Evolutionary conservation across 1,140 invertebrate genomes (phyloP).

Genomic region (Physella acuta): DNA sequence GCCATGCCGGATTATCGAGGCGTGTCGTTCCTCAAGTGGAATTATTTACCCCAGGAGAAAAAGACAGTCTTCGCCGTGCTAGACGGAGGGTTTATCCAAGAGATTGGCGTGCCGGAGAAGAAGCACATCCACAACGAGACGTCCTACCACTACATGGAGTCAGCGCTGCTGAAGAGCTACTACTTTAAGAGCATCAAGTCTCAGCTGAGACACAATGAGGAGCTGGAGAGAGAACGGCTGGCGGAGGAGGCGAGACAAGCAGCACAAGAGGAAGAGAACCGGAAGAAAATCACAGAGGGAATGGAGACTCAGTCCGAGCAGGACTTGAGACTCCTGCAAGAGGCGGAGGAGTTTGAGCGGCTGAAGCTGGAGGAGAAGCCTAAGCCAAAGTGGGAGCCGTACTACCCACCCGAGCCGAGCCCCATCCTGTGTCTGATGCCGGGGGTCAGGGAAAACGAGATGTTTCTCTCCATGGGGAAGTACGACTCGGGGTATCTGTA

Average conservation of each 20-base stretch:
- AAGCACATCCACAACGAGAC: conserved; percentile 10
- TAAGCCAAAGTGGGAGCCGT: conserved; percentile 19
- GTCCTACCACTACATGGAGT: neutral
- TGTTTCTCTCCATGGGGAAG: conserved; percentile 22
- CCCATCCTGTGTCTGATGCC: conserved; percentile 18
- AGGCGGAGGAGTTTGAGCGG: conserved; percentile 15
- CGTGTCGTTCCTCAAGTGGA: neutral
- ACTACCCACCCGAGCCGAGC: conserved; percentile 16
- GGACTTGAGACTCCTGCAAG: conserved; percentile 19
- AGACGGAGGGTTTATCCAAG: conserved; percentile 3
- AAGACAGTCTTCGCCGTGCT: conserved; percentile 9
- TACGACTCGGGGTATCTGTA: conserved; percentile 31
- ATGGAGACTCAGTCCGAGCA: conserved; percentile 25
- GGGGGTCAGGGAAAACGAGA: neutral
- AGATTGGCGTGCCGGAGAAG: conserved; percentile 5
- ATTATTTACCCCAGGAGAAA: neutral
- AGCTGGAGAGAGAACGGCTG: conserved; percentile 8
- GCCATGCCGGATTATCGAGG: conserved; percentile 6
- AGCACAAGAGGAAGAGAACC: conserved; percentile 16
- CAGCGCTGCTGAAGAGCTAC: neutral
- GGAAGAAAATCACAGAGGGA: conserved; percentile 9
- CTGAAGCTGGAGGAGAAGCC: neutral
- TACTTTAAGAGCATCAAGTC: conserved; percentile 23
- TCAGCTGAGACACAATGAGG: conserved; percentile 12
- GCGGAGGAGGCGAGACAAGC: conserved; percentile 16